A percentile compares a stretch with the other conserved stretches of the same genome.
These are phyloP conservation scores for Prionailurus viverrinus DNA, from an alignment of 2,113 vertebrate genomes.

Conservation along the genomic window DNA sequence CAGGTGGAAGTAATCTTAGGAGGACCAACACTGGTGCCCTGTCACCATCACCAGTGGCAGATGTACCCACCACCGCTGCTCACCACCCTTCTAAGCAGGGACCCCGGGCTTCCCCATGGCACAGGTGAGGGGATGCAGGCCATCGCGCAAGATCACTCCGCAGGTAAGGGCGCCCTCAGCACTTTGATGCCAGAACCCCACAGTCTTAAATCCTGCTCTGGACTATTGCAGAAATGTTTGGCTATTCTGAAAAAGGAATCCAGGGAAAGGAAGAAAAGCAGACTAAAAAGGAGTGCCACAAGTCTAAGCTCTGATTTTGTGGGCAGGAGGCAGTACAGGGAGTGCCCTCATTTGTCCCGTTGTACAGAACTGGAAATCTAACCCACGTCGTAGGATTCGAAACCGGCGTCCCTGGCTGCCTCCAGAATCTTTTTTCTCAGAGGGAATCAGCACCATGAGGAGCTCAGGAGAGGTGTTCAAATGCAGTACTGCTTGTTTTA, in stretches of 20 bases:
- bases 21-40: accelerated
- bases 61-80: not conserved
- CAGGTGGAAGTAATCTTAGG: accelerated
- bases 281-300: not conserved
- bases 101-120: not conserved
- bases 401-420: not conserved
- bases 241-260: not conserved
- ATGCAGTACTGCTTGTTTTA: not conserved
- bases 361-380: not conserved
- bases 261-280: not conserved
- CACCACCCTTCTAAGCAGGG: not conserved
- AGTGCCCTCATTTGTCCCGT: not conserved
- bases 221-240: not conserved
- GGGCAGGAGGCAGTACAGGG: not conserved
- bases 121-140: not conserved
- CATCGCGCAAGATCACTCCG: no score
- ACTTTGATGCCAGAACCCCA: not conserved
- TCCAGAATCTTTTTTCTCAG: no score
- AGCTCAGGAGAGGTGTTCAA: not conserved
- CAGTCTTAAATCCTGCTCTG: not conserved
- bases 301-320: not conserved
- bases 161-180: not conserved
- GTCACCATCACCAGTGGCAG: no score
- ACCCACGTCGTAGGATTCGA: not conserved
- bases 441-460: not conserved